Conservation (phyloP, 2,888 invertebrate species). For the Chymomyza amoena region DNA sequence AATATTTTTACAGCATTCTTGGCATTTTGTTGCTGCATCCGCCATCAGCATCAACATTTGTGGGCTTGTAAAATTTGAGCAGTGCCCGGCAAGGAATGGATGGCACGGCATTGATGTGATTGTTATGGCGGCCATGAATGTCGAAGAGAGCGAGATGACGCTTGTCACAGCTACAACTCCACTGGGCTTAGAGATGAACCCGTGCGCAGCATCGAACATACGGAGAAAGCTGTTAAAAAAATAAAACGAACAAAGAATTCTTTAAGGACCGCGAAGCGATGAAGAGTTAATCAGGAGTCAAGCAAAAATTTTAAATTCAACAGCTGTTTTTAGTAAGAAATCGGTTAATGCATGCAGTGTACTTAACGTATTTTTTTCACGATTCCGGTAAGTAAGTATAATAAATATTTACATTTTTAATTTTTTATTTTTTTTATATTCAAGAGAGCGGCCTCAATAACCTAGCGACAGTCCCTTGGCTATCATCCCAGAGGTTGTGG, state of each 20-base stretch:
- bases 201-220: not conserved
- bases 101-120: conserved; percentile 30
- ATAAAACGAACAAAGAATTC: not conserved
- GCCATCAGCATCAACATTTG: conserved; percentile 25
- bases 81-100: conserved; percentile 6
- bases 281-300: too few relatives aligned
- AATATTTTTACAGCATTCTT: conserved; percentile 32
- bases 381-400: too few relatives aligned
- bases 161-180: conserved; percentile 19
- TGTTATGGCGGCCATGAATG: conserved; percentile 48
- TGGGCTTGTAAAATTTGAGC: conserved; percentile 33
- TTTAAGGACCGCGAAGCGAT: not conserved
- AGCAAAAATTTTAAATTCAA: too few relatives aligned
- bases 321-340: too few relatives aligned
- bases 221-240: not conserved
- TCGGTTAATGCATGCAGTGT: too few relatives aligned
- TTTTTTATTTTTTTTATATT: too few relatives aligned
- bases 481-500: too few relatives aligned
- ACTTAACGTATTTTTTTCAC: too few relatives aligned
- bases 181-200: conserved; percentile 20
- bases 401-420: too few relatives aligned
- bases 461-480: too few relatives aligned
- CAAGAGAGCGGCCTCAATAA: too few relatives aligned
- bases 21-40: conserved; percentile 27
- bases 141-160: not conserved